These are phyloP conservation scores for Caligus rogercresseyi DNA, from an alignment of 1,140 invertebrate species.

Conservation along the genomic window DNA sequence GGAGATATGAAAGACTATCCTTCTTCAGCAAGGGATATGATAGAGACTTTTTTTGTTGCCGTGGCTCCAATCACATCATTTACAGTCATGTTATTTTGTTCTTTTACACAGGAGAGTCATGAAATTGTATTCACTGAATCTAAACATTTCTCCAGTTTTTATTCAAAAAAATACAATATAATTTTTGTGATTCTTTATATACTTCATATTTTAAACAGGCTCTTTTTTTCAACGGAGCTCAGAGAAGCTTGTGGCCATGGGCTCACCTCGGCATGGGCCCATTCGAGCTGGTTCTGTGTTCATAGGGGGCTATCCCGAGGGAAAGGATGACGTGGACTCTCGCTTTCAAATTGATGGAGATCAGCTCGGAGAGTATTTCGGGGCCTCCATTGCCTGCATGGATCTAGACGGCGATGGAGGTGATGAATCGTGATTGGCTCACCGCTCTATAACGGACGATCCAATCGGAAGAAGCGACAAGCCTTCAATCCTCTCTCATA, in stretches of 20 bases:
- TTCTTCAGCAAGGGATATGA: no score
- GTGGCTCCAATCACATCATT: no score
- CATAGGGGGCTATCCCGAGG: background rate
- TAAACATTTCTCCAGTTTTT: no score
- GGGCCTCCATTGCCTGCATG: background rate
- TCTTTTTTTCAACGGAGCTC: background rate
- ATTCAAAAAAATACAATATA: no score
- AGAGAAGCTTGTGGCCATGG: background rate
- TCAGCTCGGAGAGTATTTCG: background rate
- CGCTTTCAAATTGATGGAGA: background rate
- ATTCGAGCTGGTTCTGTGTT: background rate
- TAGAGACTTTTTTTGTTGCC: no score
- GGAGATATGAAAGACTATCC: no score
- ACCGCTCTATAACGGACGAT: background rate
- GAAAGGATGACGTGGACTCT: background rate
- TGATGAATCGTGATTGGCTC: background rate
- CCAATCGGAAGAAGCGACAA: background rate
- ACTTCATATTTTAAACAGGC: background rate
- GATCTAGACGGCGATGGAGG: background rate
- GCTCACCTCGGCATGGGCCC: background rate
- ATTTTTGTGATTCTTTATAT: no score
- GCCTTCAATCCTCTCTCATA: no score
- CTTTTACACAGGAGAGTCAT: no score
- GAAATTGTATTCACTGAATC: no score
- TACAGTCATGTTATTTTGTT: no score